Evolutionary conservation across 2,113 vertebrate species (phyloP), one percentile per base, ranked within the genome.

Genomic region (Mus spicilegus): DNA sequence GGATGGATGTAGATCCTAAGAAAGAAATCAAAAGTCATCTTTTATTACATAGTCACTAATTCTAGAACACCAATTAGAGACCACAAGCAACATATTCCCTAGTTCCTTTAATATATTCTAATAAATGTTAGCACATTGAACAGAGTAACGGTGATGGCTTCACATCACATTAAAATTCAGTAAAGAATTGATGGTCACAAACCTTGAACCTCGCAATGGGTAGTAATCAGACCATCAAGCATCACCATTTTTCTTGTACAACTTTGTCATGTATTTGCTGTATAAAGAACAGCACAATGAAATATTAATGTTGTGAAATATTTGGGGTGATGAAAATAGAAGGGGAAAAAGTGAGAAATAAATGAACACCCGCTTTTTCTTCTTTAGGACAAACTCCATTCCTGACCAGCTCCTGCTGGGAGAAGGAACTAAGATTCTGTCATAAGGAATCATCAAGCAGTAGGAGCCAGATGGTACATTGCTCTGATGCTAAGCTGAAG

Each of bases 241-340:
- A 28, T 46, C 5, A 42, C 33, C 2, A 39, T 17, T 33, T 75
- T 8, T 61, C 56, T 82, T 89, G 46, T 24, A 69, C 76, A 93
- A 86, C 51, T 81, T 28, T 42, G 30, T 85, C 63, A 73, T 36
- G 12, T 12, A n/a, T 22, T 78, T 69, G 69, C 9, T 92, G 76
- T 19, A n/a, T 30, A 96, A 28, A 24, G 89, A 93, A 65, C 61
- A 1, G 10, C 28, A 1, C 17, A 67, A 72, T 87, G 61, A 95
- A 89, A 94, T 91, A 96, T 94, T 89, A 95, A 95, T 94, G 42
- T 75, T 88, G 70, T 85, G 56, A 92, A 97, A 92, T 95, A 88
- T 82, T 94, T 82, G 39, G 51, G 24, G 46, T 76, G 92, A 77
- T 10, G 75, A 67, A 93, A 89, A 75, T 42, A 67, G 39, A 8